Evolutionary conservation across 1,140 invertebrate species (phyloP), one percentile per base, ranked within the genome.

Genomic region (Aphaenogaster rudis): DNA sequence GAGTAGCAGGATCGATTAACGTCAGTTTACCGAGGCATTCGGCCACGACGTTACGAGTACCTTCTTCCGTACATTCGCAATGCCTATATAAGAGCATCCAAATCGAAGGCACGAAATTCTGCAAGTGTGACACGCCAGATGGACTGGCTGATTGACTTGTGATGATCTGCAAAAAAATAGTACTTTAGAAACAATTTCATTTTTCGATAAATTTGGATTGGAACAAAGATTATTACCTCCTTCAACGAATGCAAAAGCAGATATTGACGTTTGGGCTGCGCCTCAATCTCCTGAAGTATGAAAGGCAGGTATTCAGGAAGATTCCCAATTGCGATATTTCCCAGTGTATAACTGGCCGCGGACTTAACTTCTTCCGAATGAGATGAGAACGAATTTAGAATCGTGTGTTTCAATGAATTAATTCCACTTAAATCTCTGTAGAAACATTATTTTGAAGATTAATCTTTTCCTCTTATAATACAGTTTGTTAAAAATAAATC

Each of bases 11-110:
- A 95, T 99, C 98, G 61, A 99, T 97, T n/a, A 99, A 96, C 17
- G 99, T 99, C 15, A 99, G 96, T 96, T 99, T 99, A 36, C 99
- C 99, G 57, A 99, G 96, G 95, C 99, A 99, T 96, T 99, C 99
- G 0, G 99, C 99, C 4, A 99, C 99, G 4, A 99, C 99, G 95
- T 99, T 99, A 63, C 99, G 96, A 11, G 99, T 99, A 33, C 99
- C 99, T 96, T 99, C 99, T 95, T 99, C 99, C 0, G 96, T 97
- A 91, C 98, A 99, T 94, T 99, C 98, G 90, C 98, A 99, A 94
- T 99, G 99, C 91, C 97, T 97, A 88, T 99, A 98, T 1, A 99
- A 96, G 86, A 98, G 97, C 67, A 97, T 96, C 98, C 98, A 99
- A 90, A 99, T 99, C 64, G 98, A 97, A 90, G 98, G 97, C 90